These are phyloP conservation scores for Phymatocera aterrima DNA, from an alignment of 2,888 invertebrate genomes.

Conservation along the genomic window DNA sequence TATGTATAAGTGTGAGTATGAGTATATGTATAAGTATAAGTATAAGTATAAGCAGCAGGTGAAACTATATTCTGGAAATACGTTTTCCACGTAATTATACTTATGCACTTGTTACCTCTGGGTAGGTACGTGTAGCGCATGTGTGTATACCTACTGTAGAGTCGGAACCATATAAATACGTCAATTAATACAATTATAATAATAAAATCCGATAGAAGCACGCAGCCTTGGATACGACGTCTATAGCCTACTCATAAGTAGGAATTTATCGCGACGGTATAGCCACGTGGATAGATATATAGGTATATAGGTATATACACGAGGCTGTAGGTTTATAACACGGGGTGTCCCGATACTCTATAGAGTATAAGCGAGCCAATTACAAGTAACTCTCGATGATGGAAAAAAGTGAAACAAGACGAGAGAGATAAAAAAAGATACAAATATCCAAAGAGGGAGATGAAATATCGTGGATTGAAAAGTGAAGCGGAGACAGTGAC, in stretches of 20 bases:
- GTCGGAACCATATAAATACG: background rate
- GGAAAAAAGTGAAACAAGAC: no score
- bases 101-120: no score
- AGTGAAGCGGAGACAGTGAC: conserved; percentile 47
- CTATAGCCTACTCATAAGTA: background rate
- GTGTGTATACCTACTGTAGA: background rate
- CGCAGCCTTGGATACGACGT: no score
- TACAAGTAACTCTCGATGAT: no score
- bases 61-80: conserved; percentile 20
- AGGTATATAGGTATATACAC: no score
- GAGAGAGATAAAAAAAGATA: background rate
- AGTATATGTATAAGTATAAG: no score
- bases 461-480: conserved; percentile 45
- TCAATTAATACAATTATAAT: conserved; percentile 18
- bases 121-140: no score
- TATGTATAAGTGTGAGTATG: no score
- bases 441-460: conserved; percentile 11
- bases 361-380: no score
- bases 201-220: background rate
- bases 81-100: background rate
- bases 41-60: no score
- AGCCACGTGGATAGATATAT: no score
- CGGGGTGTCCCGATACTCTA: background rate
- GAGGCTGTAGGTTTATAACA: background rate
- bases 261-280: background rate